Evolutionary conservation across 2,797 vertebrate genomes (phyloP).

Genomic region (Mus spretus): DNA sequence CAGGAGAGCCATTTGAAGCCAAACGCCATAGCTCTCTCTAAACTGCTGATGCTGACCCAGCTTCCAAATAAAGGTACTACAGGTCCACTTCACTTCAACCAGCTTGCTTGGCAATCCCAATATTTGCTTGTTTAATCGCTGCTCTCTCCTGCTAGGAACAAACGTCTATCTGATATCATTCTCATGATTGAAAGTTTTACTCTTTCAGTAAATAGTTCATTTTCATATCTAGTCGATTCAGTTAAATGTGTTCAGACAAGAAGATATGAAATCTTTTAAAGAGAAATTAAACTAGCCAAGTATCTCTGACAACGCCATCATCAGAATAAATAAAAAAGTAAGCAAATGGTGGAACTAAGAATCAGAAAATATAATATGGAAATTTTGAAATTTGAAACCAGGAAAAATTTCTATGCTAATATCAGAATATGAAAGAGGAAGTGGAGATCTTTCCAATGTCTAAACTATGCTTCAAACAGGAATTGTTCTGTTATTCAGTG

Average conservation of each 20-base stretch:
- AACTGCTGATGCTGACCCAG: not conserved
- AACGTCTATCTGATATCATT: not conserved
- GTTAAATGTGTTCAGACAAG: not conserved
- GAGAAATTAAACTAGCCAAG: not conserved
- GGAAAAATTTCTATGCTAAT: not conserved
- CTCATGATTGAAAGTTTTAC: not conserved
- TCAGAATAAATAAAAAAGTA: not conserved
- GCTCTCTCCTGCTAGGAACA: not conserved
- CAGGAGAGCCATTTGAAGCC: not conserved
- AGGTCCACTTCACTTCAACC: not conserved
- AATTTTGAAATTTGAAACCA: not conserved
- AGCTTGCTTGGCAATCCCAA: not conserved
- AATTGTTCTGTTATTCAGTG: conserved; percentile 3
- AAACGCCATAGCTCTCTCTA: not conserved
- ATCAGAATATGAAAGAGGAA: not conserved
- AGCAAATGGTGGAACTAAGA: not conserved
- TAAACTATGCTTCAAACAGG: not conserved
- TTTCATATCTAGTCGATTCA: not conserved
- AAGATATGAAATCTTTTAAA: not conserved
- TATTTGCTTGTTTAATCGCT: not conserved
- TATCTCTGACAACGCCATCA: not conserved
- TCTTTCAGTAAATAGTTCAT: not conserved
- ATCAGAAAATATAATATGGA: not conserved
- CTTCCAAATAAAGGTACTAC: not conserved
- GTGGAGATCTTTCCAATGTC: not conserved